Base-by-base conservation (phyloP, 2,888 invertebrate species). In the Apotomis capreana region DNA sequence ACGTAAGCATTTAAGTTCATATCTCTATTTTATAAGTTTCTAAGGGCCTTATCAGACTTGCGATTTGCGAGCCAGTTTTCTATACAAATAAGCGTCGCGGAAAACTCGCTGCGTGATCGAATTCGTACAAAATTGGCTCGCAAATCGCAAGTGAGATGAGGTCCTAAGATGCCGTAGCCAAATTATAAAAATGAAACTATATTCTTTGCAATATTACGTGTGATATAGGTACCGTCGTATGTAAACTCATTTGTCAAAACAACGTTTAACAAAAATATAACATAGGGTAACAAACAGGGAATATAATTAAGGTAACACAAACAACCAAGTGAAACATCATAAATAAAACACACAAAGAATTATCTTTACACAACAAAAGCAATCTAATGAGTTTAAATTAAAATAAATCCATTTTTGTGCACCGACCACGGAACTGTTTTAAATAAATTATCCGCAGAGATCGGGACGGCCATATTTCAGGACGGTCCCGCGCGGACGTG, bases 391-490 rank as follows among this genome's bases (percentile, higher is more conserved):
- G 68, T 68, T 72, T 63, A 72, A 72, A 72, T 72, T 68, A 72
- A 72, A 68, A 72, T 63, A 68, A 72, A 72, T 71, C 71, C 71
- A 62, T 68, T 72, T 26, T 68, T 63, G 68, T 68, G 62, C 54
- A 46, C 55, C 63, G 68, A 46, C 58, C 54, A 37, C 70, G 64
- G 63, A 46, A 64, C 64, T 78, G 83, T 83, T 83, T 81, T 86
- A 87, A 86, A 88, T 87, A 89, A 83, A 84, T 86, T 84, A 83
- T 76, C 78, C 79, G 78, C 77, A 81, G 81, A 79, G 78, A 79
- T 77, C 74, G 74, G 73, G 69, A 69, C 79, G 84, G 83, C 85
- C 81, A 87, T 89, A 89, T 86, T 84, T 91, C 83, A 90, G 78
- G 81, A 78, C 82, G 80, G 78, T 70, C 76, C 76, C 76, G 74